Evolutionary conservation across 2,797 vertebrate genomes (phyloP), one percentile per base, ranked within the genome.

Genomic region (Taenioides sp.): DNA sequence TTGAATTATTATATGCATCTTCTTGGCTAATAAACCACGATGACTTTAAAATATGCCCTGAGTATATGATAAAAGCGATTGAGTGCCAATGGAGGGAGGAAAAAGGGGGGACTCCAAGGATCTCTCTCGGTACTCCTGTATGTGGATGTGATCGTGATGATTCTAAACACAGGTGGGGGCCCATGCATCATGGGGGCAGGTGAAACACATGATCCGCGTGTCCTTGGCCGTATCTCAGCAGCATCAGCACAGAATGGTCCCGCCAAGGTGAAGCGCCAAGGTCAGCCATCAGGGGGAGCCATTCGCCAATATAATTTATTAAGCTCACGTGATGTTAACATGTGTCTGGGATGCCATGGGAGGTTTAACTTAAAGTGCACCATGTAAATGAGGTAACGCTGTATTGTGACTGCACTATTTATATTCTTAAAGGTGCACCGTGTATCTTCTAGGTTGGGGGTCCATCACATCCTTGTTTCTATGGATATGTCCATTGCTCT

Each of bases 151-250:
- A 57, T 74, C 43, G 14, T 5, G 12, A 47, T 3, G 16, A 3
- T 17, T 47, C 14, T 89, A 86, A 89, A 89, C 85, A 88, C 83
- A 82, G 86, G 74, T 82, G 73, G 57, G 79, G 82, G 80, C 87
- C 86, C 85, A 89, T 91, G 89, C 88, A 91, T 92, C 89, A 91
- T 85, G 83, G 76, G 85, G 82, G 88, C 83, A 82, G 88, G 87
- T 87, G 87, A 88, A 90, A 86, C 72, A 79, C 7, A 89, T 89
- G 84, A 91, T 89, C 87, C 71, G 72, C 81, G 80, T 85, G 90
- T 91, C 91, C 91, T 92, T 91, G 89, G 89, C 85, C 90, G 90
- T 91, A 92, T 90, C 84, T 89, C 78, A 74, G 82, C 80, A 66
- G 85, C 89, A 90, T 92, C 86, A 84, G 87, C 81, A 76, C 73